Percentiles rank a stretch among this genome's conserved stretches.
phyloP scores from a whole-genome alignment of 2,113 vertebrate species.

The Poeciliopsis occidentalis region DNA sequence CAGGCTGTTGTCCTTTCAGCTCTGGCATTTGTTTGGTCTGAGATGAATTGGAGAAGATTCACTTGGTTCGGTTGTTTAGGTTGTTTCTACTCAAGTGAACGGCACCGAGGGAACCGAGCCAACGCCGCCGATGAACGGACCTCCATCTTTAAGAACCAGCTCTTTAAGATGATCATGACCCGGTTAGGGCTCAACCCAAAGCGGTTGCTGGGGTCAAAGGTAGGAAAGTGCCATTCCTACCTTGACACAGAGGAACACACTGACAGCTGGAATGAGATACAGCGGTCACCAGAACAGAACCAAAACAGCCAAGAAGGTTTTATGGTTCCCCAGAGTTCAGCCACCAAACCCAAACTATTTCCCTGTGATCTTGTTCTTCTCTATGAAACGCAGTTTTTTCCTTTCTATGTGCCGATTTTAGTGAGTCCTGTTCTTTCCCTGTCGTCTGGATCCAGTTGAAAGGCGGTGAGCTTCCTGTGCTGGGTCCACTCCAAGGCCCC shows the following conservation, averaged over 20 bases:
- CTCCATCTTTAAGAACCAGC: too few relatives aligned
- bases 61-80: too few relatives aligned
- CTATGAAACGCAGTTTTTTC: slow-evolving; percentile 6
- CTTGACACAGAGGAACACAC: not conserved
- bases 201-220: too few relatives aligned
- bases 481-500: slow-evolving; percentile 62
- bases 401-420: slow-evolving; percentile 7
- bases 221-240: not conserved
- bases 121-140: too few relatives aligned
- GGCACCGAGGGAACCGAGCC: too few relatives aligned
- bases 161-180: not conserved
- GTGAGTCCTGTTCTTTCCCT: slow-evolving; percentile 31
- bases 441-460: slow-evolving; percentile 68
- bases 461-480: slow-evolving; percentile 69
- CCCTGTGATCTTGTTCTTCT: slow-evolving; percentile 29
- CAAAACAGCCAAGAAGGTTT: slow-evolving; percentile 28
- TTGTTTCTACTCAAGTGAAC: too few relatives aligned
- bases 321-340: slow-evolving; percentile 39
- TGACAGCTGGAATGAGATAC: not conserved
- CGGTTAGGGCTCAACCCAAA: not conserved
- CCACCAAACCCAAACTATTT: slow-evolving; percentile 34
- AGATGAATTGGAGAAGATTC: too few relatives aligned
- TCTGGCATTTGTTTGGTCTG: too few relatives aligned
- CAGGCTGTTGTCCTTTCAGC: too few relatives aligned
- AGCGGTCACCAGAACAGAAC: not conserved